phyloP scores from a whole-genome alignment of 2,797 vertebrate genomes.

The Glyptemys insculpta region DNA sequence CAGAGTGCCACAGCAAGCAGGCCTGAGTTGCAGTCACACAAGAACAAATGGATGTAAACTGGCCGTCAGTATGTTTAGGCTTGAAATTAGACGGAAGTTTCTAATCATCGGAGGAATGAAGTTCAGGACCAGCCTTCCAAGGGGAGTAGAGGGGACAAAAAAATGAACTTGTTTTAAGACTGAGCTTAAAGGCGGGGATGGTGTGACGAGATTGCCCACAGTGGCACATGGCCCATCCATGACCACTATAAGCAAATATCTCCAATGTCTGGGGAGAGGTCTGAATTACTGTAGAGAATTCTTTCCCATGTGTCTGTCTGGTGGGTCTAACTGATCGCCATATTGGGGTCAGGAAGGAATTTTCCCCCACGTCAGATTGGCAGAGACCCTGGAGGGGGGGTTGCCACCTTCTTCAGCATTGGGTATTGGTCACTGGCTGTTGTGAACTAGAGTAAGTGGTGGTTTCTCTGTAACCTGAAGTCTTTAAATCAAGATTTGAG shows the following conservation, averaged over 20 bases:
- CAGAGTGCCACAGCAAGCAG: too few species aligned
- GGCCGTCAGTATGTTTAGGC: too few species aligned
- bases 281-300: not conserved
- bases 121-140: too few species aligned
- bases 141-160: too few species aligned
- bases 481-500: not conserved
- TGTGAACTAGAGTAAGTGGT: not conserved
- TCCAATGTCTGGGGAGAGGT: not conserved
- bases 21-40: too few species aligned
- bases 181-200: too few species aligned
- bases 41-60: too few species aligned
- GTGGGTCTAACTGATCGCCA: not conserved
- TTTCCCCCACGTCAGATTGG: not conserved
- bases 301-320: not conserved
- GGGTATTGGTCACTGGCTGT: not conserved
- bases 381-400: not conserved
- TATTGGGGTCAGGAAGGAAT: not conserved
- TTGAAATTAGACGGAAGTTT: too few species aligned
- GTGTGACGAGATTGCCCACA: not conserved
- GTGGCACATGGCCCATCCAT: too few species aligned
- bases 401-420: not conserved
- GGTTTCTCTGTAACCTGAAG: not conserved
- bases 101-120: too few species aligned
- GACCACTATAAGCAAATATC: not conserved
- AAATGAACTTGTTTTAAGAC: too few species aligned